Evolutionary conservation across 2,797 vertebrate species (phyloP).

Genomic region (Malacoraja senta): DNA sequence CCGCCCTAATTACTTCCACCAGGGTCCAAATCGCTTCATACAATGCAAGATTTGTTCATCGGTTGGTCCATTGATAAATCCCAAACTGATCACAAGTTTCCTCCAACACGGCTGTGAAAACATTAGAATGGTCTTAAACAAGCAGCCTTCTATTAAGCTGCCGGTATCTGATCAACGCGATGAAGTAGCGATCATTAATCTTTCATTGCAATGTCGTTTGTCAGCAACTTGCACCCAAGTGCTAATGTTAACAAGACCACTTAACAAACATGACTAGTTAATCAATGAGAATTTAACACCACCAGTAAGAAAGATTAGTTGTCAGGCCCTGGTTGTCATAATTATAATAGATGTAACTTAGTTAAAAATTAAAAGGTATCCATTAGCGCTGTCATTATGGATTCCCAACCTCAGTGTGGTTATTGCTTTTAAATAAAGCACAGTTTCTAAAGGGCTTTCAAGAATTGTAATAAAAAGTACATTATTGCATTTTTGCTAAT

Average conservation of each 20-base stretch:
- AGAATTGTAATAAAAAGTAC: conserved; percentile 38
- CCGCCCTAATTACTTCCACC: conserved; percentile 80
- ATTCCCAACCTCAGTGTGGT: conserved; percentile 19
- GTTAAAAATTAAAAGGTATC: conserved; percentile 39
- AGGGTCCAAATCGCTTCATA: conserved; percentile 94
- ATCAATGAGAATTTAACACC: conserved; percentile 96
- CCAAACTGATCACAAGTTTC: conserved; percentile 73
- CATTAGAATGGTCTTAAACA: conserved; percentile 95
- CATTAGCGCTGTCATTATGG: conserved; percentile 33
- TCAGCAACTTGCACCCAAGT: conserved; percentile 69
- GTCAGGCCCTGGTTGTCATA: conserved; percentile 29
- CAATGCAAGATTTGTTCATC: conserved; percentile 78
- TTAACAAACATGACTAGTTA: conserved; percentile 96
- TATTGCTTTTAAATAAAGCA: conserved; percentile 38
- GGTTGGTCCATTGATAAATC: conserved; percentile 88
- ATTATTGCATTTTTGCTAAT: conserved; percentile 38
- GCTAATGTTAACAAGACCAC: conserved; percentile 85
- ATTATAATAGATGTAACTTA: conserved; percentile 37
- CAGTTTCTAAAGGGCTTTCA: conserved; percentile 36
- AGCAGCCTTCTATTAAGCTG: conserved; percentile 83
- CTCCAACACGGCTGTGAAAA: conserved; percentile 95
- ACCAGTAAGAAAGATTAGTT: conserved; percentile 66
- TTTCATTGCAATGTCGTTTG: conserved; percentile 73
- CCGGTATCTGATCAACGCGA: conserved; percentile 77
- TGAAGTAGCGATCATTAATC: conserved; percentile 76